A percentile compares a stretch with the other conserved stretches of the same genome.
These are phyloP conservation scores for Stigmatopora nigra DNA, from an alignment of 2,113 vertebrate species.

Conservation along the genomic window DNA sequence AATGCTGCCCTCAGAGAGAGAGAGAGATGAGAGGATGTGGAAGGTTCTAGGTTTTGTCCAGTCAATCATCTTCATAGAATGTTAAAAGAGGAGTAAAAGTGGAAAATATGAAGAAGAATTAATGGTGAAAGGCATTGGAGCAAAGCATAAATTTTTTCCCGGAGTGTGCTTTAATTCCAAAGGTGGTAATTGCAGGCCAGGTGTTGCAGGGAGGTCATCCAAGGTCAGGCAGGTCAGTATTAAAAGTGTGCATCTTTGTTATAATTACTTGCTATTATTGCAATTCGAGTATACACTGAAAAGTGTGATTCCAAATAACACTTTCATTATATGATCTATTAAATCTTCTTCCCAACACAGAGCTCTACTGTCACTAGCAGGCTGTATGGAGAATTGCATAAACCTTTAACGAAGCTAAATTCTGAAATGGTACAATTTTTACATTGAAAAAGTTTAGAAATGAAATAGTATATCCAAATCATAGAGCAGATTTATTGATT, in stretches of 20 bases:
- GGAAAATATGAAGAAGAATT: constrained; percentile 29
- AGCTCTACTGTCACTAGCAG: constrained; percentile 58
- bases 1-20: constrained; percentile 44
- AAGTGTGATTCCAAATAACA: constrained; percentile 14
- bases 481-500: too few relatives aligned
- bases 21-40: constrained; percentile 18
- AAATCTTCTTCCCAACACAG: constrained; percentile 9
- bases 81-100: constrained; percentile 18
- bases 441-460: too few relatives aligned
- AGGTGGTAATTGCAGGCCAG: constrained; percentile 41
- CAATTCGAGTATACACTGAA: constrained; percentile 19
- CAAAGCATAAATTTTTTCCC: constrained; percentile 34
- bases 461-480: too few relatives aligned
- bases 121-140: constrained; percentile 41
- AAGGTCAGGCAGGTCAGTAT: constrained; percentile 6
- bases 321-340: neutral
- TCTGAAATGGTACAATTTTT: too few relatives aligned
- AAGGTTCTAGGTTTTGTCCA: constrained; percentile 27
- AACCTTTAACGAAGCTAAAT: neutral
- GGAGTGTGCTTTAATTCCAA: constrained; percentile 50
- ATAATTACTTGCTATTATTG: constrained; percentile 14
- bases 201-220: constrained; percentile 40
- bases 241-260: constrained; percentile 3
- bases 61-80: constrained; percentile 22
- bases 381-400: neutral